Percentiles rank a stretch among this genome's conserved stretches.
Evolutionary conservation across 2,888 invertebrate genomes (phyloP).

Genomic region (Cyaniris semiargus): DNA sequence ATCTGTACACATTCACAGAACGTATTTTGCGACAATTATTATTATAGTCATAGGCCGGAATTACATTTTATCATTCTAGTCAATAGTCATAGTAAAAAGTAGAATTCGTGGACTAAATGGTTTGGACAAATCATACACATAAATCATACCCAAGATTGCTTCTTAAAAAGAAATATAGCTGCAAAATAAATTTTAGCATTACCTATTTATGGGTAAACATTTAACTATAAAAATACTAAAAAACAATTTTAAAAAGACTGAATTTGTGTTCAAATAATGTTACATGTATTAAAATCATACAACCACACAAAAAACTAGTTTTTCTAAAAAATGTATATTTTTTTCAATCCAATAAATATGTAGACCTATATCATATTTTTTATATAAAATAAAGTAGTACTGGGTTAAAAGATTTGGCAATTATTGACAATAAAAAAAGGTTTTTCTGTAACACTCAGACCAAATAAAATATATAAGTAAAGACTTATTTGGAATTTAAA

Average conservation of each 20-base stretch:
- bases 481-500: too few species aligned
- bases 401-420: too few species aligned
- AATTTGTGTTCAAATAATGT: neutral
- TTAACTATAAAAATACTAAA: neutral
- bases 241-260: neutral
- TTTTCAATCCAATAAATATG: too few species aligned
- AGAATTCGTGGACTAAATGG: slow-evolving; percentile 2
- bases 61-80: neutral
- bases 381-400: too few species aligned
- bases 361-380: too few species aligned
- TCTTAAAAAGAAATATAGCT: neutral
- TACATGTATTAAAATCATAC: too few species aligned
- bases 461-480: too few species aligned
- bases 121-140: neutral
- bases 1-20: slow-evolving; percentile 33
- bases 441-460: too few species aligned
- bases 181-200: neutral
- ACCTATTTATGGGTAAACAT: neutral
- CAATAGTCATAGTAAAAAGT: neutral
- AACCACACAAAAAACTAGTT: too few species aligned
- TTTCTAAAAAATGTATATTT: too few species aligned
- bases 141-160: neutral
- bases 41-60: slow-evolving; percentile 22
- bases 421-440: too few species aligned
- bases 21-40: slow-evolving; percentile 23